Conservation (phyloP, 2,888 invertebrate genomes). For the Branchipolynoe longqiensis region DNA sequence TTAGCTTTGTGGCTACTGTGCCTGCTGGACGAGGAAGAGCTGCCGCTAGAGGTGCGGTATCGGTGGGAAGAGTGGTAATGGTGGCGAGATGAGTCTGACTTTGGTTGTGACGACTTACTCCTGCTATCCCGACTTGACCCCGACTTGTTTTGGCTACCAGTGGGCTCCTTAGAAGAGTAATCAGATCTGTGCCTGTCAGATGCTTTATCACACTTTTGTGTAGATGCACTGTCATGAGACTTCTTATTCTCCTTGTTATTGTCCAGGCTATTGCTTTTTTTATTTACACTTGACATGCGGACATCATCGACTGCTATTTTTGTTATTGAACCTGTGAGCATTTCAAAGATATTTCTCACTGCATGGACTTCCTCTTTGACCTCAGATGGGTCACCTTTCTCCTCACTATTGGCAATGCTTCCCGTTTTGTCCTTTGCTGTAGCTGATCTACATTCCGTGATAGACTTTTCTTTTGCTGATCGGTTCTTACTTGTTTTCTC, state of each 20-base stretch:
- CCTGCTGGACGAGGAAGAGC: conserved; percentile 29
- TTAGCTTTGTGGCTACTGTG: not conserved
- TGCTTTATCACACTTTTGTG: not conserved
- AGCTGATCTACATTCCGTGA: not conserved
- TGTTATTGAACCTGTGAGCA: not conserved
- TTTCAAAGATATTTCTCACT: conserved; percentile 1
- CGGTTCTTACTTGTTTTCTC: not conserved
- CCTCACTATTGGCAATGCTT: not conserved
- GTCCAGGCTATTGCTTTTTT: not conserved
- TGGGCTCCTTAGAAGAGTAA: not conserved
- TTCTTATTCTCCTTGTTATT: conserved; percentile 20
- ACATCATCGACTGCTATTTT: not conserved
- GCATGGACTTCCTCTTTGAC: not conserved
- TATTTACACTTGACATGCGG: not conserved
- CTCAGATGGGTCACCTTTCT: not conserved
- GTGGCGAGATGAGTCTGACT: not conserved
- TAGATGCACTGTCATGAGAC: not conserved
- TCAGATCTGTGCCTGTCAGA: not conserved
- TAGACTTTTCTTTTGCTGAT: conserved; percentile 1
- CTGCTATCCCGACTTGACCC: not conserved
- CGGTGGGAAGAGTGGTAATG: conserved; percentile 18
- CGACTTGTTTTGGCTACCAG: not conserved
- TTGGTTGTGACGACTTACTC: not conserved
- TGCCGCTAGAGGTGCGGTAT: conserved; percentile 16
- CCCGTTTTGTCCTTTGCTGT: not conserved